Conservation (phyloP, 2,888 invertebrate species). For the Mantis religiosa region DNA sequence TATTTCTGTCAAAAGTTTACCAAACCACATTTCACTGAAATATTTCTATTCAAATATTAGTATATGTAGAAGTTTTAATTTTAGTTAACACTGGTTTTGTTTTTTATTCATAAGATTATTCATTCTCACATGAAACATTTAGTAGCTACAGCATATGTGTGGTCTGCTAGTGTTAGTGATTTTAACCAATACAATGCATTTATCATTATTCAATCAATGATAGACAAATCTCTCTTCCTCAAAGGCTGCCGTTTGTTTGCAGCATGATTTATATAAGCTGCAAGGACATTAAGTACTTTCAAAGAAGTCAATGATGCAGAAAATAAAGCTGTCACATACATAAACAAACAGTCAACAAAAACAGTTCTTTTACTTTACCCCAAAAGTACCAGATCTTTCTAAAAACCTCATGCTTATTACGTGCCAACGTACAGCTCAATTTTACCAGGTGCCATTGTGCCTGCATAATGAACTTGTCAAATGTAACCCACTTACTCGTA, state of each 20-base stretch:
- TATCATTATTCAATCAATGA: neutral
- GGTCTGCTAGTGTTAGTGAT: too few species aligned
- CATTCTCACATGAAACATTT: too few species aligned
- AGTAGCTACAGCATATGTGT: too few species aligned
- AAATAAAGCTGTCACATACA: neutral
- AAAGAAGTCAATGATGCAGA: neutral
- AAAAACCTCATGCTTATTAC: neutral
- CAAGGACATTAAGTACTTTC: neutral
- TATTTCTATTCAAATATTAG: too few species aligned
- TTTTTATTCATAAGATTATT: too few species aligned
- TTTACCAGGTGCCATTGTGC: neutral
- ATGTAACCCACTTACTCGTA: conserved; percentile 81
- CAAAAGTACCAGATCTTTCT: neutral
- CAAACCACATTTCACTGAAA: too few species aligned
- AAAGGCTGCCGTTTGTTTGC: neutral
- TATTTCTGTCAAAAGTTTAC: too few species aligned
- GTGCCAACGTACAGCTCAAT: neutral
- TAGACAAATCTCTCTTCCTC: neutral
- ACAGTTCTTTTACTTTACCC: neutral
- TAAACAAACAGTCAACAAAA: neutral
- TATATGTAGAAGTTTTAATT: too few species aligned
- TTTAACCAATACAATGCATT: too few species aligned
- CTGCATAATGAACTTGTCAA: conserved; percentile 21
- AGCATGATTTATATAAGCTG: neutral
- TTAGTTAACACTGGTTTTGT: too few species aligned